A percentile compares a stretch with the other conserved stretches of the same genome.
Conservation (phyloP, 2,888 invertebrate species). For the Drosophila engyochracea region DNA sequence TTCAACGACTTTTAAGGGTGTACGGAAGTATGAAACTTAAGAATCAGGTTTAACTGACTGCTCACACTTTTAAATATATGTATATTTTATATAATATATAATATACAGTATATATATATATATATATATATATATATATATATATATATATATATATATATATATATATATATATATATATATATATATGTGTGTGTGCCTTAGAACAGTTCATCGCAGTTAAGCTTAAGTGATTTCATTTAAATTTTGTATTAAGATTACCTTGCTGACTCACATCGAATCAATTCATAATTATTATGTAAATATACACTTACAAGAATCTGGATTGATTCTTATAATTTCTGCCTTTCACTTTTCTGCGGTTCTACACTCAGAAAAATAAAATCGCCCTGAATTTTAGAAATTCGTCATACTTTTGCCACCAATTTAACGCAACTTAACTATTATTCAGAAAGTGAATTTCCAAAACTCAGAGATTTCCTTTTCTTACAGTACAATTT, state of each 20-base stretch:
- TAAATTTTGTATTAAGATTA: not conserved
- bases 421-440: not conserved
- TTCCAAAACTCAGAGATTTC: not conserved
- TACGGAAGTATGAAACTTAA: slow-evolving; percentile 58
- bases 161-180: not conserved
- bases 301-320: not conserved
- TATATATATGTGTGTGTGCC: not conserved
- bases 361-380: not conserved
- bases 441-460: not conserved
- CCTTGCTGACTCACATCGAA: slow-evolving; percentile 12
- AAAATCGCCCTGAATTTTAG: not conserved
- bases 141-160: not conserved
- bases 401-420: not conserved
- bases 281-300: slow-evolving; percentile 3
- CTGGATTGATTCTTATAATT: slow-evolving; percentile 16
- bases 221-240: not conserved
- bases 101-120: too few relatives aligned
- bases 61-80: slow-evolving; percentile 16
- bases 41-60: slow-evolving; percentile 62
- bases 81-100: not conserved
- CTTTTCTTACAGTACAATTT: not conserved
- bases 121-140: too few relatives aligned
- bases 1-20: slow-evolving; percentile 17
- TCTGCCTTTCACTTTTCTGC: slow-evolving; percentile 61
- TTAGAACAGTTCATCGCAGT: not conserved